A percentile compares a stretch with the other conserved stretches of the same genome.
Evolutionary conservation across 2,888 invertebrate genomes (phyloP).

Genomic region (Nephrotoma guestfalica): DNA sequence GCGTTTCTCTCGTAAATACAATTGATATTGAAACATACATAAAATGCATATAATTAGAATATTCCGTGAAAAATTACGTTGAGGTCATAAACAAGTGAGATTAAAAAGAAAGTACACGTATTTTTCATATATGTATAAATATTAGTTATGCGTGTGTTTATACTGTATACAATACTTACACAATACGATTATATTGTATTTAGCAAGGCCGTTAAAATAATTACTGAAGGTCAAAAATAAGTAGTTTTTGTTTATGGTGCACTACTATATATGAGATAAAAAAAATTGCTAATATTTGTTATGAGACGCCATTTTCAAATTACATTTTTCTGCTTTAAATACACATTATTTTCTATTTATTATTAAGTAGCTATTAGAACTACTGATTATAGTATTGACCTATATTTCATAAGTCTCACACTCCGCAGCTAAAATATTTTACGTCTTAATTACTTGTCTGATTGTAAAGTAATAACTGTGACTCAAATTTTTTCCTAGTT

Average conservation of each 20-base stretch:
- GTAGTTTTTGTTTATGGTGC: neutral
- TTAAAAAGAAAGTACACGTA: neutral
- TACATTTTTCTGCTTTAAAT: neutral
- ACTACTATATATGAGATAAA: neutral
- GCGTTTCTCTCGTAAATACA: neutral
- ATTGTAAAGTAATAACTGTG: neutral
- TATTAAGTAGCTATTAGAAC: neutral
- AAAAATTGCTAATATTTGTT: neutral
- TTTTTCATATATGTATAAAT: neutral
- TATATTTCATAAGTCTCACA: neutral
- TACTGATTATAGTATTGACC: neutral
- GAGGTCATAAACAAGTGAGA: neutral
- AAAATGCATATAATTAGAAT: neutral
- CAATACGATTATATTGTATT: neutral
- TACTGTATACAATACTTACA: neutral
- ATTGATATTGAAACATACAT: neutral
- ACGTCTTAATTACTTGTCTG: neutral
- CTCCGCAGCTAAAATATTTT: neutral
- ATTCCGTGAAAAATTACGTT: neutral
- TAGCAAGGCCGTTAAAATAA: neutral
- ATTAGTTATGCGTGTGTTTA: neutral
- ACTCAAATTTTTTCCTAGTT: neutral
- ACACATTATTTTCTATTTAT: neutral
- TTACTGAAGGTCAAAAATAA: neutral
- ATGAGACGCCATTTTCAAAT: neutral